Evolutionary conservation across 2,888 invertebrate species (phyloP), one percentile per base, ranked within the genome.

Genomic region (Trypoxylon attenuatum): DNA sequence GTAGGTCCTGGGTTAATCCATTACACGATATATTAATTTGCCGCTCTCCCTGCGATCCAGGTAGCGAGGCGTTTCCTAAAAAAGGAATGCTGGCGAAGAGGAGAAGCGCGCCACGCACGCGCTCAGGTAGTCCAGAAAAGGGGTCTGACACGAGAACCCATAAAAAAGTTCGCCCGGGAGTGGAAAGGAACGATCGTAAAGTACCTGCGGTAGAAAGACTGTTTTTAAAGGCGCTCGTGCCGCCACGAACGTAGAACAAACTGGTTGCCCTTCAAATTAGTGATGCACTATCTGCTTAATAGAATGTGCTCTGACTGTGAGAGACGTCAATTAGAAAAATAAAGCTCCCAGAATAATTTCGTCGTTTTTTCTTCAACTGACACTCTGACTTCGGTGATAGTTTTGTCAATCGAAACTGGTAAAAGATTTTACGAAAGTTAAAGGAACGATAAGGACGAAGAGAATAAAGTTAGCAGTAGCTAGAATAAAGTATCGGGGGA

Each of bases 1-100:
- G 76, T 71, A 61, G 64, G 57, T 60, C 61, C 59, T 27, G 64
- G 64, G 29, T 76, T 81, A 79, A 82, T 82, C 82, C 77, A 81
- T 77, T 71, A 74, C 79, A 76, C 79, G 79, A 82, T 64, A 77
- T 82, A 82, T 82, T 82, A 82, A 82, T 82, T 82, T 79, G 73
- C 77, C 72, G 74, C 58, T 69, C 53, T 54, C 53, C 55, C 45
- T 61, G 41, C 52, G 53, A 51, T 59, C 67, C 81, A 81, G 81
- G 80, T 81, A 81, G 75, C 59, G 33, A 16, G 46, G 39, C 43
- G 52, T 29, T 21, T n/a, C 22, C 18, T 52, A 29, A 54, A 65
- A 74, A 69, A 69, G 33, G 58, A 69, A 65, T 23, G 45, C 23
- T 19, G 39, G 27, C 41, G 46, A 21, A 21, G 43, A 8, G 25